These are phyloP conservation scores for Poeciliopsis paucimaculata DNA, from an alignment of 2,797 vertebrate genomes.

Conservation along the genomic window DNA sequence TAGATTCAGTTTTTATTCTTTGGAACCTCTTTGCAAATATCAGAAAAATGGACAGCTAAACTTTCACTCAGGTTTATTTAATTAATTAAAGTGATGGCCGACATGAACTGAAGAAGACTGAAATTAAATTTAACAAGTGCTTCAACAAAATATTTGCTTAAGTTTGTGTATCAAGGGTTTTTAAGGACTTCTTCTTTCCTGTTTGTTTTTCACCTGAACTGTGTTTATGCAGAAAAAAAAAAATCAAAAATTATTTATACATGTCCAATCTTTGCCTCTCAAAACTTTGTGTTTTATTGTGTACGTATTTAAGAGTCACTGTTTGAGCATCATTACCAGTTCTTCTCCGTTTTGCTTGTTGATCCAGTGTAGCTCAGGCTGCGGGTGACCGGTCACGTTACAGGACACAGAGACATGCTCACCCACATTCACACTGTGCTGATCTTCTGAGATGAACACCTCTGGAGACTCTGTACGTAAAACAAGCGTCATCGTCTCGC, in stretches of 20 bases:
- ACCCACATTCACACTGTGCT: constrained; percentile 45
- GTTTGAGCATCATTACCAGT: constrained; percentile 47
- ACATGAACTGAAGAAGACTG: not conserved
- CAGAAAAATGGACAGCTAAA: not conserved
- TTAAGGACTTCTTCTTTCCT: not conserved
- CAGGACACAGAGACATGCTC: constrained; percentile 70
- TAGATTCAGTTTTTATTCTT: not conserved
- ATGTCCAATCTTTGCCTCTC: not conserved
- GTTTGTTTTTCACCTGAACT: not conserved
- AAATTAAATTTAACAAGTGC: not conserved
- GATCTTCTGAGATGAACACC: constrained; percentile 64
- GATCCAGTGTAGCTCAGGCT: constrained; percentile 76
- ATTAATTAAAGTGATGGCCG: not conserved
- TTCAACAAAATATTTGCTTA: not conserved
- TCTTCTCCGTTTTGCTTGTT: constrained; percentile 69
- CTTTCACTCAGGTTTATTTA: not conserved
- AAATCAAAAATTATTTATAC: not conserved
- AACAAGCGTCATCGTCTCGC: not conserved
- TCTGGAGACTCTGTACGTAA: constrained; percentile 71
- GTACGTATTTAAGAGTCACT: not conserved
- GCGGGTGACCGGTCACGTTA: constrained; percentile 78
- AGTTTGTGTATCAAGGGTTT: not conserved
- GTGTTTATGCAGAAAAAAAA: not conserved
- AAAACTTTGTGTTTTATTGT: not conserved
- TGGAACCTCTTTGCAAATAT: not conserved